phyloP scores from a whole-genome alignment of 2,113 vertebrate species.

The Salminus brasiliensis region DNA sequence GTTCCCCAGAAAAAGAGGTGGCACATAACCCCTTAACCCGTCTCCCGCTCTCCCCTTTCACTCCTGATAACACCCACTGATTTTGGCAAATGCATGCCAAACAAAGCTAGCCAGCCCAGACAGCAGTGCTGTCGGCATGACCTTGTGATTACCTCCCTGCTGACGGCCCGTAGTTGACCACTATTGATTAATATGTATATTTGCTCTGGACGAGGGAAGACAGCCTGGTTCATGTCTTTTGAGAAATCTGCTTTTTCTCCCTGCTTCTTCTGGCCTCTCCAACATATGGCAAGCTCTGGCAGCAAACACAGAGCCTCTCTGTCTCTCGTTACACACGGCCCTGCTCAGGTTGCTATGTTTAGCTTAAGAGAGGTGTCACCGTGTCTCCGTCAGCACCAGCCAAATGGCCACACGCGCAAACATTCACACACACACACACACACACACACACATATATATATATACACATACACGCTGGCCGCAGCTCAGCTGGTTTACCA shows the following conservation, averaged over 20 bases:
- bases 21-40: not conserved
- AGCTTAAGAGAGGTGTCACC: slow-evolving; percentile 55
- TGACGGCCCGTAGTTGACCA: not conserved
- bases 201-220: not conserved
- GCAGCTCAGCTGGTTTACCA: slow-evolving; percentile 42
- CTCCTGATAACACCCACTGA: slow-evolving; percentile 27
- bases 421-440: slow-evolving; percentile 44
- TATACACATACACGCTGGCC: slow-evolving; percentile 35
- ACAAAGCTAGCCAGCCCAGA: slow-evolving; percentile 29
- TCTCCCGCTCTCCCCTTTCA: slow-evolving; percentile 14
- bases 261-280: slow-evolving; percentile 29
- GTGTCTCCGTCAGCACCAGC: slow-evolving; percentile 52
- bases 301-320: slow-evolving; percentile 39
- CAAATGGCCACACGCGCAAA: slow-evolving; percentile 51
- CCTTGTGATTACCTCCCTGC: not conserved
- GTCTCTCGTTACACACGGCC: slow-evolving; percentile 52
- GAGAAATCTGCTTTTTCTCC: not conserved
- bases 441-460: slow-evolving; percentile 43
- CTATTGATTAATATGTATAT: not conserved
- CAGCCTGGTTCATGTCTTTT: slow-evolving; percentile 4
- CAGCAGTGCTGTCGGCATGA: not conserved
- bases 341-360: slow-evolving; percentile 57
- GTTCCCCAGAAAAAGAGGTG: slow-evolving; percentile 66
- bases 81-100: slow-evolving; percentile 28
- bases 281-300: slow-evolving; percentile 49